phyloP scores from a whole-genome alignment of 2,113 vertebrate species.

The Gnathonemus longibarbis region DNA sequence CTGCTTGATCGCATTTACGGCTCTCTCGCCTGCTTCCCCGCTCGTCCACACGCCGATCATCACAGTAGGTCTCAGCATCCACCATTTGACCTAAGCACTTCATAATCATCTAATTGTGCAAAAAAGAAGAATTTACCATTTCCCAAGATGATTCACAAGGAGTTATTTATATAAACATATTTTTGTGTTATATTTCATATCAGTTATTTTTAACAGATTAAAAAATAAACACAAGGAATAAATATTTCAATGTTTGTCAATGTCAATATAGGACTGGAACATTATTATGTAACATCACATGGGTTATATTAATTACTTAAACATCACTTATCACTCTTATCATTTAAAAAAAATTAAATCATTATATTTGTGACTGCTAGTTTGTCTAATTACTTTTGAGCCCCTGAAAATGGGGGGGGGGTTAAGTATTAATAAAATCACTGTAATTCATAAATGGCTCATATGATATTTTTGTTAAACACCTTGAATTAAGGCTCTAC shows the following conservation, averaged over 20 bases:
- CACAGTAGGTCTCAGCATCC: conserved; percentile 47
- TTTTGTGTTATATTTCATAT: too few species aligned
- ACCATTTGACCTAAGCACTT: conserved; percentile 60
- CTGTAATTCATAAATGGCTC: not conserved
- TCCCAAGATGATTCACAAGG: too few species aligned
- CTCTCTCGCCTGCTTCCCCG: too few species aligned
- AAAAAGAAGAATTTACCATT: not conserved
- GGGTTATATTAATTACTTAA: not conserved
- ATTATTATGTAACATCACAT: not conserved
- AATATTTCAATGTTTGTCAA: too few species aligned
- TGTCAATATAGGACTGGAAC: not conserved
- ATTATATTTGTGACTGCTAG: too few species aligned
- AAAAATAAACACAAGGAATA: too few species aligned
- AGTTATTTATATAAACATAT: too few species aligned
- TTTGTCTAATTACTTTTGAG: too few species aligned
- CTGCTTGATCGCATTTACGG: too few species aligned
- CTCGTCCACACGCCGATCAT: too few species aligned
- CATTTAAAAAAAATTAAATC: not conserved
- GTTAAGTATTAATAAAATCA: not conserved
- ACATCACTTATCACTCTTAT: not conserved
- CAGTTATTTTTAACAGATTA: too few species aligned
- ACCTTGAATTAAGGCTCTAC: not conserved
- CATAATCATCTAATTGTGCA: conserved; percentile 49
- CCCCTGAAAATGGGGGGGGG: not conserved
- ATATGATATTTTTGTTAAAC: not conserved